Evolutionary conservation across 2,888 invertebrate genomes (phyloP).

Genomic region (Pterostichus madidus): DNA sequence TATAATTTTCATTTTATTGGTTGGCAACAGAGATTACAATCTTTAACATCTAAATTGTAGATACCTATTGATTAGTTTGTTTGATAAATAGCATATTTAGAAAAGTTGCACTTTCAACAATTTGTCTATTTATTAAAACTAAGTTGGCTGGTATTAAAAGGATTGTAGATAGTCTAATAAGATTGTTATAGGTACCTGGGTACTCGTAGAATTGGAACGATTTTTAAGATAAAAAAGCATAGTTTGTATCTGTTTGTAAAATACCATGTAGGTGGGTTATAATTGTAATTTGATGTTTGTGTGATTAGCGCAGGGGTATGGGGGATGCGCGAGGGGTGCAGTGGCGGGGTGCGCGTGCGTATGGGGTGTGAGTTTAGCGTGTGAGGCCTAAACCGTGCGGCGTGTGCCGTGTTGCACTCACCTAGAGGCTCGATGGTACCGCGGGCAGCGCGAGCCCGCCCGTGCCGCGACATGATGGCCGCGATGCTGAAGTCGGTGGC

Average conservation of each 20-base stretch:
- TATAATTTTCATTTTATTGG: no score
- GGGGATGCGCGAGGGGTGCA: not conserved
- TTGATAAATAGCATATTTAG: no score
- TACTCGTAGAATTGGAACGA: no score
- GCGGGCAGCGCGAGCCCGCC: constrained; percentile 78
- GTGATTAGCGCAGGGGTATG: not conserved
- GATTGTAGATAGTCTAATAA: no score
- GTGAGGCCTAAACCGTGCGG: constrained; percentile 5
- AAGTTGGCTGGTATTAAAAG: no score
- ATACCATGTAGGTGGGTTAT: not conserved
- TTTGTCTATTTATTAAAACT: no score
- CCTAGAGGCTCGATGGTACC: constrained; percentile 75
- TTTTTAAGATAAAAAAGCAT: not conserved
- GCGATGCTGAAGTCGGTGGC: constrained; percentile 98
- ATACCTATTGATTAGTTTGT: no score
- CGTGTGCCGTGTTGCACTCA: constrained; percentile 70
- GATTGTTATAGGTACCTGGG: no score
- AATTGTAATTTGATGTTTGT: not conserved
- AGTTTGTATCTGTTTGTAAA: no score
- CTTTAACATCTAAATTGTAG: no score
- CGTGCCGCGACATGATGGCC: constrained; percentile 92
- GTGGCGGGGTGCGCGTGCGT: not conserved
- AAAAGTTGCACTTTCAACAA: no score
- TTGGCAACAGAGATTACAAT: no score
- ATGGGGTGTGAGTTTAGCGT: constrained; percentile 4